Percentiles rank a stretch among this genome's conserved stretches.
Evolutionary conservation across 2,888 invertebrate species (phyloP).

Genomic region (Mallateleia sp.): DNA sequence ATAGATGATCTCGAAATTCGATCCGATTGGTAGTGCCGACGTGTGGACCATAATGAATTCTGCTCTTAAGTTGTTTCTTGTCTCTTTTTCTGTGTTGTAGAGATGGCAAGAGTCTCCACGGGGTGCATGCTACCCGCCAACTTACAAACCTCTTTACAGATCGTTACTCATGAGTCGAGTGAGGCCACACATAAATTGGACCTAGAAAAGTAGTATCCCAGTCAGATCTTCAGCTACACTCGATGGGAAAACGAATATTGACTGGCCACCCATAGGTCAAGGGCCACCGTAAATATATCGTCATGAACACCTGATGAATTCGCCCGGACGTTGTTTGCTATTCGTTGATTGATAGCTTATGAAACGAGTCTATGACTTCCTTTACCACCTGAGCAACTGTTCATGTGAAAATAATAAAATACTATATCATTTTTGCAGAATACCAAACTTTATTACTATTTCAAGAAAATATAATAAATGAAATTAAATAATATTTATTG

Average conservation of each 20-base stretch:
- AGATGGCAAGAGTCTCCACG: conserved; percentile 85
- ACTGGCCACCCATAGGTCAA: conserved; percentile 84
- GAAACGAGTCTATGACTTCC: conserved; percentile 43
- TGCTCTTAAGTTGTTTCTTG: conserved; percentile 38
- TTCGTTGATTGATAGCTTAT: conserved; percentile 66
- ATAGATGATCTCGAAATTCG: conserved; percentile 72
- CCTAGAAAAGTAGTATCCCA: conserved; percentile 79
- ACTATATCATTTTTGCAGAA: background rate
- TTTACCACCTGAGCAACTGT: conserved; percentile 17
- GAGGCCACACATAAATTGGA: conserved; percentile 88
- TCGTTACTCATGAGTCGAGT: conserved; percentile 87
- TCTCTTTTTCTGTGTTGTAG: conserved; percentile 72
- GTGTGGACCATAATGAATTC: conserved; percentile 73
- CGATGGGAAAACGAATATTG: conserved; percentile 85
- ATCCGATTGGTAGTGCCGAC: conserved; percentile 71
- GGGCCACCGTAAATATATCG: conserved; percentile 87
- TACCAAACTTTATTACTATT: too few species aligned
- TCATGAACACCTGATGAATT: conserved; percentile 85
- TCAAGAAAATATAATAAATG: too few species aligned
- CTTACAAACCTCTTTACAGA: conserved; percentile 89
- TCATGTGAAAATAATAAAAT: conserved; percentile 10
- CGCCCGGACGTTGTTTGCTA: conserved; percentile 57
- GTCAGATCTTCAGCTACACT: conserved; percentile 75
- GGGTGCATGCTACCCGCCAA: conserved; percentile 88
- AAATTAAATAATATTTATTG: too few species aligned